Conservation (phyloP, 2,797 vertebrate species). For the Alectoris magna region DNA sequence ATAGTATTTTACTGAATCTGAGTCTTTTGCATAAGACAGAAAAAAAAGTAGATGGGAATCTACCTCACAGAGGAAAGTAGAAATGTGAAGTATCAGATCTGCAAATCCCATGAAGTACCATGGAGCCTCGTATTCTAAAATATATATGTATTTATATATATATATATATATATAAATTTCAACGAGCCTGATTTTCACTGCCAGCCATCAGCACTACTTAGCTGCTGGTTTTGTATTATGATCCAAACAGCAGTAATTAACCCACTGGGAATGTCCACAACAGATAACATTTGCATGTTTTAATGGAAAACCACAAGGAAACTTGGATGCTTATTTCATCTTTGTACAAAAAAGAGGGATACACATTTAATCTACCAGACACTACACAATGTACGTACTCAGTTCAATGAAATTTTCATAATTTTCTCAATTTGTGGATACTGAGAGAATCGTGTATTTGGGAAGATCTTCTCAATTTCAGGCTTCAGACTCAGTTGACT, state of each 20-base stretch:
- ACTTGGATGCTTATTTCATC: background rate
- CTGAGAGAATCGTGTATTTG: background rate
- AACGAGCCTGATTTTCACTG: background rate
- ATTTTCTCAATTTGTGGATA: background rate
- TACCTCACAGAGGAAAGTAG: background rate
- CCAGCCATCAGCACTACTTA: background rate
- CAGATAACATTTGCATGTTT: background rate
- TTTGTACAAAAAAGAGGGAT: background rate
- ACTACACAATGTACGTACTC: background rate
- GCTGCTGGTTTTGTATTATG: background rate
- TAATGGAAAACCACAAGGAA: background rate
- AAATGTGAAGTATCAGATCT: background rate
- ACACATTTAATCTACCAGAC: background rate
- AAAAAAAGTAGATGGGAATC: background rate
- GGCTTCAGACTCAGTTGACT: background rate
- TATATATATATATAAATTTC: background rate
- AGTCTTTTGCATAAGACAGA: background rate
- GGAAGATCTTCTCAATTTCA: background rate
- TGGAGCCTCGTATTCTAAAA: background rate
- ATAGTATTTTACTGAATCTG: constrained; percentile 3
- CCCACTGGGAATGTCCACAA: background rate
- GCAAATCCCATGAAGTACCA: background rate
- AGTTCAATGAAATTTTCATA: background rate
- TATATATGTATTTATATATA: no score
- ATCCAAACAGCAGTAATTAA: background rate